These are phyloP conservation scores for Lipotes vexillifer DNA, from an alignment of 2,113 vertebrate genomes.

Conservation along the genomic window DNA sequence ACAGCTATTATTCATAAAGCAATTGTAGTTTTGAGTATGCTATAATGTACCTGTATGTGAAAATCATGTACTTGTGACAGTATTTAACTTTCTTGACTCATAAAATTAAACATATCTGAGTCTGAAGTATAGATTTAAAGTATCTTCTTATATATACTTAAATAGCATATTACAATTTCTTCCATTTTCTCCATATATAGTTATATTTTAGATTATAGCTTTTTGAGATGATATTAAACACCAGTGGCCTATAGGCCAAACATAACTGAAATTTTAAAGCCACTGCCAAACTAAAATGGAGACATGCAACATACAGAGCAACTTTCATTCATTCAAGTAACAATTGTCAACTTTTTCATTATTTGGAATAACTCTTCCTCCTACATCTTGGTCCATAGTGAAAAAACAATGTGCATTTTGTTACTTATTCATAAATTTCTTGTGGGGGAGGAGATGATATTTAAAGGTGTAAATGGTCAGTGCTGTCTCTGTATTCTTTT, in stretches of 20 bases:
- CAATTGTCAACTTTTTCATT: not conserved
- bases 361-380: not conserved
- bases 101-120: slow-evolving; percentile 30
- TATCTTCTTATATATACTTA: not conserved
- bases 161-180: not conserved
- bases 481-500: not conserved
- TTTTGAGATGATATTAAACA: slow-evolving; percentile 12
- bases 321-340: not conserved
- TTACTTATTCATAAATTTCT: not conserved
- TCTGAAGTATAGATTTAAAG: not conserved
- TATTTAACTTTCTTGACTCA: slow-evolving; percentile 45
- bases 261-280: not conserved
- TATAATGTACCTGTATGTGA: not conserved
- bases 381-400: not conserved
- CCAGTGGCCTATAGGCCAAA: not conserved
- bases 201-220: not conserved
- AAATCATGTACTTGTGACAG: slow-evolving; percentile 35
- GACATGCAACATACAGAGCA: not conserved
- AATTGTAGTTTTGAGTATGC: slow-evolving; percentile 11
- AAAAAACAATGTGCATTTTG: not conserved
- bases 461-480: not conserved
- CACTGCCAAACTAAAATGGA: not conserved
- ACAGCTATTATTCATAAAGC: slow-evolving; percentile 43
- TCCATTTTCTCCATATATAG: not conserved
- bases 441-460: not conserved